Percentiles rank a stretch among this genome's conserved stretches.
Evolutionary conservation across 2,113 vertebrate genomes (phyloP).

Genomic region (Oceanodroma tethys): DNA sequence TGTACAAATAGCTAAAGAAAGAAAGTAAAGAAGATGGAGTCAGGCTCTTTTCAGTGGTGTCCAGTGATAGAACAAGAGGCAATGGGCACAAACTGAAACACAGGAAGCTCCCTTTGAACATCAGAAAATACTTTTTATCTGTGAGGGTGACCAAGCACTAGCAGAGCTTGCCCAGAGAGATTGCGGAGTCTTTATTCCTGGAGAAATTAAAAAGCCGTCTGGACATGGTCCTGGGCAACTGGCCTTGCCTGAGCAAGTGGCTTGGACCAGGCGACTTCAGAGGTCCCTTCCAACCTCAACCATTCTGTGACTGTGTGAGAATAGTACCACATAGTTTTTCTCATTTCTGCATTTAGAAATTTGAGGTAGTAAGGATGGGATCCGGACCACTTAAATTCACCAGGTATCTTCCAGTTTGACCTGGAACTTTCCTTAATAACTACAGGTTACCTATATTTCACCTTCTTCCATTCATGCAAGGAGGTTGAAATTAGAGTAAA

Average conservation of each 20-base stretch:
- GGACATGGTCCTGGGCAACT: background rate
- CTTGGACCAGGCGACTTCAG: background rate
- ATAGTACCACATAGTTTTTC: background rate
- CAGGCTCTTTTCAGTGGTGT: background rate
- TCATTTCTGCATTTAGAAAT: background rate
- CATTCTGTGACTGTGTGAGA: background rate
- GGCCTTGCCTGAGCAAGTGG: background rate
- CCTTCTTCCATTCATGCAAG: background rate
- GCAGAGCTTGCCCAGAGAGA: background rate
- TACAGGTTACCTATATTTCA: background rate
- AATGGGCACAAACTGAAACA: background rate
- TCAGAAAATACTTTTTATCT: background rate
- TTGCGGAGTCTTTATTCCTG: background rate
- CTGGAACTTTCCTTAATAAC: background rate
- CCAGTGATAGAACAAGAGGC: background rate
- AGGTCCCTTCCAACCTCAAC: background rate
- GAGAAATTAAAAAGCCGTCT: background rate
- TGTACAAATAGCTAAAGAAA: background rate
- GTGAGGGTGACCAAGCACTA: background rate
- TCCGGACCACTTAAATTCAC: background rate
- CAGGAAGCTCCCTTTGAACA: background rate
- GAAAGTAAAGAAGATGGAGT: background rate
- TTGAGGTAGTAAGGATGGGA: background rate
- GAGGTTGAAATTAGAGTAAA: background rate
- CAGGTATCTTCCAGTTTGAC: background rate